These are phyloP conservation scores for Drosophila planitibia DNA, from an alignment of 2,888 invertebrate species.

Conservation along the genomic window DNA sequence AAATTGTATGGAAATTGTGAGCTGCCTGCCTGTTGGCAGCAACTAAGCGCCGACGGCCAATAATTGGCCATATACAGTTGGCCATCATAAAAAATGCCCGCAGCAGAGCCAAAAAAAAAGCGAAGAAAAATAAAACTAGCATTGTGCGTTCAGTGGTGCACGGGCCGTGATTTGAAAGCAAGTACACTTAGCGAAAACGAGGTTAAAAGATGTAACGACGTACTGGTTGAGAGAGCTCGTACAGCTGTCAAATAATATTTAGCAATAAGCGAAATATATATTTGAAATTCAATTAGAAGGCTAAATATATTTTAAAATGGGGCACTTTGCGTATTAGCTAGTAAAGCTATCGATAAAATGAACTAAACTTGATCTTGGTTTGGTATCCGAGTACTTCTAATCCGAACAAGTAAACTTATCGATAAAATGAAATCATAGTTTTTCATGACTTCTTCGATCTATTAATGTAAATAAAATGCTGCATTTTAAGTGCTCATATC, in stretches of 20 bases:
- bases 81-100: constrained; percentile 37
- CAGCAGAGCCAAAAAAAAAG: constrained; percentile 34
- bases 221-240: not conserved
- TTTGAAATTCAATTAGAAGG: not conserved
- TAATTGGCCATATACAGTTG: constrained; percentile 41
- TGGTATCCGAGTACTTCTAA: not conserved
- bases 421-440: not conserved
- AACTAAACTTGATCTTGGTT: not conserved
- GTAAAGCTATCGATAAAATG: too few species aligned
- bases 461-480: not conserved
- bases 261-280: not conserved
- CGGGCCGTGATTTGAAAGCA: constrained; percentile 34
- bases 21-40: constrained; percentile 1
- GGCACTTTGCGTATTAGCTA: too few species aligned
- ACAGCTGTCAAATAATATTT: not conserved
- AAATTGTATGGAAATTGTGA: constrained; percentile 47
- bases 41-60: constrained; percentile 15
- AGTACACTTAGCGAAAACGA: not conserved
- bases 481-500: not conserved
- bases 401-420: not conserved
- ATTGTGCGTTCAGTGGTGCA: constrained; percentile 49
- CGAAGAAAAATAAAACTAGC: constrained; percentile 35
- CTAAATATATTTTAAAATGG: too few species aligned
- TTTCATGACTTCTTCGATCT: not conserved
- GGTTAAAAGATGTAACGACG: not conserved